Conservation (phyloP, 2,113 vertebrate species). For the Barbus barbus region DNA sequence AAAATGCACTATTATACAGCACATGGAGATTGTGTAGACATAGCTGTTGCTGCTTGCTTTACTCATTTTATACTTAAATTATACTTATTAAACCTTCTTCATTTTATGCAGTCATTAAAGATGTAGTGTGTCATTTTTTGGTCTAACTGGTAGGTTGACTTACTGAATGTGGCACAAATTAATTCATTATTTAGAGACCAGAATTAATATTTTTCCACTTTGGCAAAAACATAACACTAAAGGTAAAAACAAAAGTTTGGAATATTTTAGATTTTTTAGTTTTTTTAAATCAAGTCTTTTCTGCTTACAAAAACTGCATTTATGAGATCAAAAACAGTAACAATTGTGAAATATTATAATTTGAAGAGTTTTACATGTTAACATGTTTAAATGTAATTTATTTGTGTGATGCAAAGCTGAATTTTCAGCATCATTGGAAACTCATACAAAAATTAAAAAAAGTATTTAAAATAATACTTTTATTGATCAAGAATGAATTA, state of each 20-base stretch:
- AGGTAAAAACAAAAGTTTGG: neutral
- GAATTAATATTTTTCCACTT: neutral
- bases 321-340: neutral
- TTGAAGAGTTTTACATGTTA: neutral
- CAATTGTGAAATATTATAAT: neutral
- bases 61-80: constrained; percentile 30
- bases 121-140: neutral
- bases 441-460: no score
- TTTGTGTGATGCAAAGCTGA: neutral
- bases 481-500: no score
- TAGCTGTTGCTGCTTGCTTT: constrained; percentile 40
- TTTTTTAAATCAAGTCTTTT: neutral
- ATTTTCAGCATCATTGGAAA: neutral
- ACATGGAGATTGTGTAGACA: constrained; percentile 15
- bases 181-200: neutral
- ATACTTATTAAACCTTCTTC: neutral
- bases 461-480: no score
- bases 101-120: neutral
- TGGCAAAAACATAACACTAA: neutral
- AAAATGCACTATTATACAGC: neutral
- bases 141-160: neutral
- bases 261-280: neutral
- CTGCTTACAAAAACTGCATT: neutral
- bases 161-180: neutral
- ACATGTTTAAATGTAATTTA: neutral